These are phyloP conservation scores for Bombyx mori DNA, from an alignment of 1,140 invertebrate species.

Conservation along the genomic window ASM3026992v2 NC_085118.1:4998501-4999000, in stretches of 20 bases:
- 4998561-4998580: no score
- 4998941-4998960: no score
- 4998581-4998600: no score
- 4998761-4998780: conserved; percentile 30
- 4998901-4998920: neutral
- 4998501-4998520: no score
- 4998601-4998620: neutral
- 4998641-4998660: no score
- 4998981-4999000: neutral
- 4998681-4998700: no score
- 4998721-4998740: conserved; percentile 64
- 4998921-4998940: no score
- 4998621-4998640: neutral
- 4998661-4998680: no score
- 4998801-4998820: conserved; percentile 64
- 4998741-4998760: conserved; percentile 66
- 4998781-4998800: conserved; percentile 23
- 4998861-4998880: conserved; percentile 34
- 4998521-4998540: no score
- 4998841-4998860: conserved; percentile 46
- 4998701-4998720: neutral
- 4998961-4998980: no score
- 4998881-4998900: conserved; percentile 10
- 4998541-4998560: no score
- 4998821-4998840: conserved; percentile 18